Evolutionary conservation across 2,888 invertebrate genomes (phyloP).

Genomic region (Athalia rosae): DNA sequence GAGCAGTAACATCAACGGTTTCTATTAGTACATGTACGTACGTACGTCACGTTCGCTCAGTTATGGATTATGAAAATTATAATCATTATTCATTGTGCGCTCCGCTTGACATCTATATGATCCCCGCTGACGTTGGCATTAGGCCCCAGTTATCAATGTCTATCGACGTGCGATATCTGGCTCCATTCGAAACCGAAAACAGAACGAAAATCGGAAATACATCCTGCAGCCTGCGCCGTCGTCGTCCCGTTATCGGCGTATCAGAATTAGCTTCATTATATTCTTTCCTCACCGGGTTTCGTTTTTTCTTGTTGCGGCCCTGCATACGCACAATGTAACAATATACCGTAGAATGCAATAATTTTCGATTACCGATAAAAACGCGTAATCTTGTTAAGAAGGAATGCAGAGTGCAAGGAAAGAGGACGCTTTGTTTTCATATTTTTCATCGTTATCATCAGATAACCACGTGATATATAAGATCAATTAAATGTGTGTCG

Average conservation of each 20-base stretch:
- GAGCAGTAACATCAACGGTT: not conserved
- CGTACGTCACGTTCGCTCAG: not conserved
- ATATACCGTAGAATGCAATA: not conserved
- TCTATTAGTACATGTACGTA: not conserved
- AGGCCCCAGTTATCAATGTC: not conserved
- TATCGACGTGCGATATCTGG: not conserved
- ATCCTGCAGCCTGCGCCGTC: too few relatives aligned
- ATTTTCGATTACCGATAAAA: not conserved
- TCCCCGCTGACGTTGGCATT: not conserved
- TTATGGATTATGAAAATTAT: constrained; percentile 6
- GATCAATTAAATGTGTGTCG: constrained; percentile 13
- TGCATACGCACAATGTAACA: not conserved
- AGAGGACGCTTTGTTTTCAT: constrained; percentile 21
- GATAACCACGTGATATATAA: not conserved
- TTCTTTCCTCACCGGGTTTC: too few relatives aligned
- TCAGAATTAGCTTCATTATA: too few relatives aligned
- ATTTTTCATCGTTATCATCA: constrained; percentile 27
- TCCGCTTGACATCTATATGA: constrained; percentile 14
- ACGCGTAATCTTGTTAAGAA: not conserved
- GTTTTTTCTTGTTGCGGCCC: not conserved
- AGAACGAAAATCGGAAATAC: too few relatives aligned
- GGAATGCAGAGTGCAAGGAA: constrained; percentile 23
- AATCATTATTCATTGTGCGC: constrained; percentile 8
- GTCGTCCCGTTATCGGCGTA: too few relatives aligned
- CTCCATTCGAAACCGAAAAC: too few relatives aligned